phyloP scores from a whole-genome alignment of 2,888 invertebrate species.

The Drosophila eohydei region DNA sequence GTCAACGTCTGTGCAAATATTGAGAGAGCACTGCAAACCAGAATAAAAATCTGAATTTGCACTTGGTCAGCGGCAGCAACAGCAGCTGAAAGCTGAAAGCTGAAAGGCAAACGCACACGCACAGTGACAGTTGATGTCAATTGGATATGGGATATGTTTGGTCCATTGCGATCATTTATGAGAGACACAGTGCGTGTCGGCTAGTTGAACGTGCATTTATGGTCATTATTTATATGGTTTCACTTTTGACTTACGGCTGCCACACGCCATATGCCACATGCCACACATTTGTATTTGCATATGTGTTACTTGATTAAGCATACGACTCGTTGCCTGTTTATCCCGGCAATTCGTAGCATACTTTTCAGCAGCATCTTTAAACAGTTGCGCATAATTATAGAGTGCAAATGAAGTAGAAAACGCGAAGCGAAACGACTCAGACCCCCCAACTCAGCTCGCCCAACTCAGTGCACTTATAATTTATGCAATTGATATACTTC shows the following conservation, averaged over 20 bases:
- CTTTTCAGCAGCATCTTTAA: slow-evolving; percentile 16
- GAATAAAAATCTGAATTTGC: slow-evolving; percentile 71
- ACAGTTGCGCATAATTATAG: slow-evolving; percentile 63
- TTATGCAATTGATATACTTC: slow-evolving; percentile 71
- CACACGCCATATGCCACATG: slow-evolving; percentile 4
- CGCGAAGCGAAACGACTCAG: slow-evolving; percentile 37
- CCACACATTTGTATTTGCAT: slow-evolving; percentile 22
- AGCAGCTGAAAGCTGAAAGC: slow-evolving; percentile 39
- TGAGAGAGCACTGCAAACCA: slow-evolving; percentile 71
- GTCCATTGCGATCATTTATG: slow-evolving; percentile 54
- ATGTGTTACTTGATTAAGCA: slow-evolving; percentile 61
- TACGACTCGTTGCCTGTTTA: slow-evolving; percentile 31
- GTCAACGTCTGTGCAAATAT: slow-evolving; percentile 67
- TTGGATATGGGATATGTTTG: slow-evolving; percentile 5
- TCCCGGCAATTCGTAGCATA: slow-evolving; percentile 31
- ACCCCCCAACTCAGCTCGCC: not conserved
- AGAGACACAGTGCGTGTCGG: slow-evolving; percentile 51
- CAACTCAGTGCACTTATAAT: slow-evolving; percentile 44
- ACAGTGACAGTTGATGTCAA: slow-evolving; percentile 9
- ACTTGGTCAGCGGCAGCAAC: slow-evolving; percentile 57
- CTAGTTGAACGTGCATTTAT: slow-evolving; percentile 60
- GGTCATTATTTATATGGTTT: slow-evolving; percentile 43
- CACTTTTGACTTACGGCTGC: slow-evolving; percentile 31
- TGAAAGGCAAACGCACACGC: slow-evolving; percentile 30
- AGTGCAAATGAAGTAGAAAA: slow-evolving; percentile 80